Base-by-base conservation (phyloP, 2,888 invertebrate species). In the Ennomos erosarius region DNA sequence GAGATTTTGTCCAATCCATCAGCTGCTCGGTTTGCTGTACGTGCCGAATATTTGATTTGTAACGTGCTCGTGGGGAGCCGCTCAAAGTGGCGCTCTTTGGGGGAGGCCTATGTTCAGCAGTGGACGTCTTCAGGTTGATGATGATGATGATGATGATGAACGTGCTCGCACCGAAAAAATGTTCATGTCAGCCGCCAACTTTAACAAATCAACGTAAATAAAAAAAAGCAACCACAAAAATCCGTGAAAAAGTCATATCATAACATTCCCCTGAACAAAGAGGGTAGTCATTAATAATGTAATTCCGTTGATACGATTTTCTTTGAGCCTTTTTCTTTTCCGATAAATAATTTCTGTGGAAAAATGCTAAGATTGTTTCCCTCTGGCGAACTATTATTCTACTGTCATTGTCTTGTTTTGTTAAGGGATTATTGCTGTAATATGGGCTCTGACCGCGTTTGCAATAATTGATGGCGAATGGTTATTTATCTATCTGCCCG, bases 231-330 rank as follows among this genome's bases (percentile, higher is more conserved):
- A 26, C 26, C 26, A 26, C 26, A 26, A 43, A 54, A 51, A 52
- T 36, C 59, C 36, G 36, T 42, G 40, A 40, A 56, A 63, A 59
- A 48, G 16, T 39, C 16, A 35, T 48, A 43, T 40, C 16, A 35
- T 55, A 43, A 53, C 49, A 44, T 61, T 36, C 39, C 40, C 26
- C 10, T n/a, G 42, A 49, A 37, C 44, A 53, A 64, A 55, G 52
- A 52, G 49, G 39, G 44, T 40, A 55, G 49, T 56, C 60, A 66
- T 64, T 64, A 64, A 65, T 68, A 60, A 68, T 62, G 62, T 65
- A 57, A 62, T 64, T 45, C 55, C 39, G 54, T 40, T 60, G 55
- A 66, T 65, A 60, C 39, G 51, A 58, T 60, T 56, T 59, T 55
- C 62, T 51, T 53, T 10, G 38, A 16, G 37, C 10, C 38, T 55